Percentiles rank a stretch among this genome's conserved stretches.
These are phyloP conservation scores for Oenanthe oenanthe DNA, from an alignment of 2,113 vertebrate genomes.

Conservation along the genomic window DNA sequence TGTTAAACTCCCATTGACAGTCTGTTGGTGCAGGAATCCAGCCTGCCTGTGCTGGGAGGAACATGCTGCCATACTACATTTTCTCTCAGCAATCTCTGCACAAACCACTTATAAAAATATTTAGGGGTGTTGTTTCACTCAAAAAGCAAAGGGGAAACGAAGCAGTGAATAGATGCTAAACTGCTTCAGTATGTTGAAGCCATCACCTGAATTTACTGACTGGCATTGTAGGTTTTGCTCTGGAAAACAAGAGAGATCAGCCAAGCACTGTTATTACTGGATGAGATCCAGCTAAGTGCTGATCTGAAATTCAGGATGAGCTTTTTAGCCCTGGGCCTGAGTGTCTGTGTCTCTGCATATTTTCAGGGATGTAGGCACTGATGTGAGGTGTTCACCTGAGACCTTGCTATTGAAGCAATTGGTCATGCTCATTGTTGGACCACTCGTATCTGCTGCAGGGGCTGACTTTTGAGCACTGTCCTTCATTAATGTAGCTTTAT, in stretches of 20 bases:
- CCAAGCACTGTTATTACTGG: neutral
- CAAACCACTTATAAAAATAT: neutral
- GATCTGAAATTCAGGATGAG: neutral
- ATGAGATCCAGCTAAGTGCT: neutral
- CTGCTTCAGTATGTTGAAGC: neutral
- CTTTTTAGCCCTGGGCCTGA: neutral
- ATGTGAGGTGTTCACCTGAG: neutral
- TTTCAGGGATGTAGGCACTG: neutral
- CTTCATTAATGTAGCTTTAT: neutral
- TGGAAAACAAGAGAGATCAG: neutral
- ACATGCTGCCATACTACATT: neutral
- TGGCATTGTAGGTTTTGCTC: neutral
- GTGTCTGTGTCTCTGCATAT: neutral
- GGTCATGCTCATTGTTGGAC: neutral
- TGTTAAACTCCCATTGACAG: constrained; percentile 47
- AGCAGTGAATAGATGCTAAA: neutral
- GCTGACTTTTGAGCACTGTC: neutral
- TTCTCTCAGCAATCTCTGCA: neutral
- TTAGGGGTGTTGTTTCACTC: neutral
- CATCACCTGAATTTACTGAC: neutral
- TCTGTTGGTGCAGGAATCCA: constrained; percentile 39
- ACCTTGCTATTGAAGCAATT: neutral
- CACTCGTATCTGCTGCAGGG: neutral
- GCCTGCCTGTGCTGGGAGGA: constrained; percentile 20
- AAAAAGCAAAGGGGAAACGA: neutral